Evolutionary conservation across 2,797 vertebrate species (phyloP).

Genomic region (Psittacula echo): DNA sequence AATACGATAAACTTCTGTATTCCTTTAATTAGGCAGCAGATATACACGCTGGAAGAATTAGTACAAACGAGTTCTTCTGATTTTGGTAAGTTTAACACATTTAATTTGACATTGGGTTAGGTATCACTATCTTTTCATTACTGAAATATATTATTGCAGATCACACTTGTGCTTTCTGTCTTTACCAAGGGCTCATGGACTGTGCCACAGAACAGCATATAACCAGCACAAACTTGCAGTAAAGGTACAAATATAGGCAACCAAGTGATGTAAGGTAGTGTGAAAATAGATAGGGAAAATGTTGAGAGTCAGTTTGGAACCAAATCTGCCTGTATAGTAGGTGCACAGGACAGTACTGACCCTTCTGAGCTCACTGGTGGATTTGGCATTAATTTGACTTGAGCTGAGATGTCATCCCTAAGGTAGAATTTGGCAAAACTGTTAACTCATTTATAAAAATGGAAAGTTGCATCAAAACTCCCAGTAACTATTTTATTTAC

Average conservation of each 20-base stretch:
- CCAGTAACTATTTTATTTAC: not conserved
- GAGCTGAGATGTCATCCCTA: not conserved
- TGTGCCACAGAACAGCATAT: not conserved
- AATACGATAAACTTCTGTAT: slow-evolving; percentile 24
- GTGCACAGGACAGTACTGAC: not conserved
- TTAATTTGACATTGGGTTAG: not conserved
- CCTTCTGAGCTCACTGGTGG: not conserved
- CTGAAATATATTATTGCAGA: not conserved
- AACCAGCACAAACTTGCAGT: not conserved
- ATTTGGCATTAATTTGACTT: not conserved
- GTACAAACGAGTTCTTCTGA: slow-evolving; percentile 85
- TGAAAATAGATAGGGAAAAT: not conserved
- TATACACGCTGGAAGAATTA: slow-evolving; percentile 87
- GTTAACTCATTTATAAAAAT: not conserved
- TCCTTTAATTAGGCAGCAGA: slow-evolving; percentile 85
- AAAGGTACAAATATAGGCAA: not conserved
- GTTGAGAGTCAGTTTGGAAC: not conserved
- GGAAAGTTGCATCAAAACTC: not conserved
- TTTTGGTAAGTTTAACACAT: slow-evolving; percentile 86
- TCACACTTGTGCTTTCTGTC: not conserved
- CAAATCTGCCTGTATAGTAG: not conserved
- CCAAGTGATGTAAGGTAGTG: not conserved
- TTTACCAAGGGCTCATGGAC: not conserved
- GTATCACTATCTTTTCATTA: not conserved
- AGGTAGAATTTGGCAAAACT: not conserved